Percentiles rank a stretch among this genome's conserved stretches.
These are phyloP conservation scores for Diprion similis DNA, from an alignment of 1,140 invertebrate genomes.

Conservation along the genomic window DNA sequence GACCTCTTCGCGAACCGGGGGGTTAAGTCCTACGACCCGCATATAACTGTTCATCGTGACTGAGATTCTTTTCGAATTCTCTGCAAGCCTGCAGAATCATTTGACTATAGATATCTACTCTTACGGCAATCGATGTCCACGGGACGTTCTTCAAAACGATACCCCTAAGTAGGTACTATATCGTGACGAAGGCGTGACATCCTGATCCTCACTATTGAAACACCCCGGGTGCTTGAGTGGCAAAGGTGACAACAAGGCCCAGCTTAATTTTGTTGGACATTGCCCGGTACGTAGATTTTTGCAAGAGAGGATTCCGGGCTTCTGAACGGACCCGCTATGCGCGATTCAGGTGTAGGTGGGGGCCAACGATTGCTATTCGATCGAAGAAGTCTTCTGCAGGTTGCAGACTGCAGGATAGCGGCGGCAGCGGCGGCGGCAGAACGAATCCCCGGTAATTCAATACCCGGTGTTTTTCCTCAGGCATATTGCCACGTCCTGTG, in stretches of 20 bases:
- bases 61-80: too few species aligned
- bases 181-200: too few species aligned
- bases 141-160: too few species aligned
- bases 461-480: constrained; percentile 13
- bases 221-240: too few species aligned
- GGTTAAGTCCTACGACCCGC: constrained; percentile 1
- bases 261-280: not conserved
- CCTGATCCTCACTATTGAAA: too few species aligned
- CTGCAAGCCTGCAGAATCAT: too few species aligned
- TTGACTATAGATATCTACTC: too few species aligned
- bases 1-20: not conserved
- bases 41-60: not conserved
- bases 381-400: not conserved
- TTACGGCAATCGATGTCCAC: too few species aligned
- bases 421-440: constrained; percentile 8
- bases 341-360: not conserved
- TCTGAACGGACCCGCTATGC: not conserved
- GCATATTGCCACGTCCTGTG: too few species aligned
- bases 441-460: constrained; percentile 40
- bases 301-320: not conserved
- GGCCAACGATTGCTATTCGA: not conserved
- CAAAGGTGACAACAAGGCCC: not conserved
- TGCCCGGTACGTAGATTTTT: not conserved
- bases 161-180: too few species aligned
- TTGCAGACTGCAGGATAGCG: not conserved